phyloP scores from a whole-genome alignment of 2,888 invertebrate genomes.

The Volucella inflata region DNA sequence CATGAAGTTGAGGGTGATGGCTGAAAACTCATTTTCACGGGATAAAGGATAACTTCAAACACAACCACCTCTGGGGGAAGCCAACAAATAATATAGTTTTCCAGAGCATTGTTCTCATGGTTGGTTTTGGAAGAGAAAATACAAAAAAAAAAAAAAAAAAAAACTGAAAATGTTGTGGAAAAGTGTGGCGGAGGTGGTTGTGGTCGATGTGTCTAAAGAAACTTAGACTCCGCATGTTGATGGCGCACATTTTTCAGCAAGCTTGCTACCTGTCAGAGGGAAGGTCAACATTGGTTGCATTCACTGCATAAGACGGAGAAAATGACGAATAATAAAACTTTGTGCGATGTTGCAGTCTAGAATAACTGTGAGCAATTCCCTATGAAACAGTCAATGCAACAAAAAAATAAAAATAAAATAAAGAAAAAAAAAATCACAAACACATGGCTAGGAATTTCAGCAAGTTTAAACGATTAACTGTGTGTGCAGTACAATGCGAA shows the following conservation, averaged over 20 bases:
- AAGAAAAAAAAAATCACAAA: conserved; percentile 31
- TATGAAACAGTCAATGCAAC: not conserved
- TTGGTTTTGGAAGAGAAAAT: conserved; percentile 27
- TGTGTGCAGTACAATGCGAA: conserved; percentile 35
- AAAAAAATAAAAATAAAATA: not conserved
- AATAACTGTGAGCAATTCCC: conserved; percentile 1
- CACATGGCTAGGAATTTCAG: conserved; percentile 53
- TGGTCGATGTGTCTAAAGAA: conserved; percentile 7
- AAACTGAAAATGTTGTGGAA: no score
- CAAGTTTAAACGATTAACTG: conserved; percentile 64
- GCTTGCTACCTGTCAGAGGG: conserved; percentile 54
- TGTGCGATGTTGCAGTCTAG: conserved; percentile 61
- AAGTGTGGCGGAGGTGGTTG: no score
- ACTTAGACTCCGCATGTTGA: conserved; percentile 53
- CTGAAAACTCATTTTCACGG: conserved; percentile 72
- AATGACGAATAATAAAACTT: conserved; percentile 68
- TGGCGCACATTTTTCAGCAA: conserved; percentile 66
- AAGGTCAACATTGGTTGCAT: conserved; percentile 64
- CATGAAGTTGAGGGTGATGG: conserved; percentile 14
- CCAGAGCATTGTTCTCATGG: conserved; percentile 39
- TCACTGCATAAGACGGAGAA: conserved; percentile 51
- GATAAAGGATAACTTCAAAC: conserved; percentile 64
- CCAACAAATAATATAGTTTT: conserved; percentile 63
- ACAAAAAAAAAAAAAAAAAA: not conserved
- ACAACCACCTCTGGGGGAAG: conserved; percentile 17